phyloP scores from a whole-genome alignment of 1,140 invertebrate genomes.

The Leucophenga varia region DNA sequence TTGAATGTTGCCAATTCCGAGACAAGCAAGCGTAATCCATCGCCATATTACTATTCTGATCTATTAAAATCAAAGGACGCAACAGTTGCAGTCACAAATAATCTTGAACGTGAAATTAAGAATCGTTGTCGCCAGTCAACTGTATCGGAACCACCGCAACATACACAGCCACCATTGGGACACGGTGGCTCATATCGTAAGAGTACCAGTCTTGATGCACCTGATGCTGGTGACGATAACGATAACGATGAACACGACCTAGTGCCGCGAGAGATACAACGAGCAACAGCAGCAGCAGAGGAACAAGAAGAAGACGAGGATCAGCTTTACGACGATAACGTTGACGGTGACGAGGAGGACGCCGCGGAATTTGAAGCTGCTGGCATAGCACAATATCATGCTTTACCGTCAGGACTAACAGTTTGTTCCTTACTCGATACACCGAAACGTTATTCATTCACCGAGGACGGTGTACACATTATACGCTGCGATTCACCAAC shows the following conservation, averaged over 20 bases:
- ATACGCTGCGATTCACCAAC: conserved; percentile 53
- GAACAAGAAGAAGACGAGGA: conserved; percentile 2
- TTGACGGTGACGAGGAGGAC: conserved; percentile 7
- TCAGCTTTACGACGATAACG: neutral
- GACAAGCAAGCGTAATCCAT: conserved; percentile 66
- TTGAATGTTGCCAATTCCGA: conserved; percentile 30
- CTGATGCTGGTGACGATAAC: conserved; percentile 54
- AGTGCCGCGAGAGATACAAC: too few relatives aligned
- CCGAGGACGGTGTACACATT: conserved; percentile 65
- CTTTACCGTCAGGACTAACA: too few relatives aligned
- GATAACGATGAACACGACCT: neutral
- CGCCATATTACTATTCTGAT: conserved; percentile 78
- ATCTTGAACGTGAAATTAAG: conserved; percentile 32
- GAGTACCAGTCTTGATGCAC: conserved; percentile 69
- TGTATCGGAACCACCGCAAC: conserved; percentile 46
- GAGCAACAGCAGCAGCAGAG: too few relatives aligned
- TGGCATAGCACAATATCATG: too few relatives aligned
- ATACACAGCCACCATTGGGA: conserved; percentile 23
- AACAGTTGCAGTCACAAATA: neutral
- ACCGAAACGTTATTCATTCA: conserved; percentile 66
- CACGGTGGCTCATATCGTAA: conserved; percentile 56
- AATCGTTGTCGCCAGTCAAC: conserved; percentile 45
- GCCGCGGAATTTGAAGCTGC: conserved; percentile 8
- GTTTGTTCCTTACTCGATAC: conserved; percentile 41
- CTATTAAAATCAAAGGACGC: conserved; percentile 62